Conservation (phyloP, 2,888 invertebrate genomes). For the Diogma glabrata region DNA sequence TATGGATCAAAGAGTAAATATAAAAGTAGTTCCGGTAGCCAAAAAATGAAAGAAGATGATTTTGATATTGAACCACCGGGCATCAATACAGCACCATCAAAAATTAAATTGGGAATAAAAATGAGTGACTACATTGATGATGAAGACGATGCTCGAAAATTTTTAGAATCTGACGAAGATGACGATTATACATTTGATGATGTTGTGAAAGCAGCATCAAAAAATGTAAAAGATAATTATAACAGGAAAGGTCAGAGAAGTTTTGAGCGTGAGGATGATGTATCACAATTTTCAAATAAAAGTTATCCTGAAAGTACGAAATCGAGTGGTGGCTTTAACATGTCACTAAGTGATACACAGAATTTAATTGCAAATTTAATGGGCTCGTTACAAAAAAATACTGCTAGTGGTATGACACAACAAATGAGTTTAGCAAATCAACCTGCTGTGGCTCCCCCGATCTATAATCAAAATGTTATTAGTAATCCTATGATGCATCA, state of each 20-base stretch:
- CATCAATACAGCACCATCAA: constrained; percentile 16
- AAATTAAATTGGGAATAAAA: constrained; percentile 12
- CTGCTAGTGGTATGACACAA: constrained; percentile 18
- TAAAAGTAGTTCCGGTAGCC: constrained; percentile 37
- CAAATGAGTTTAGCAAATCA: constrained; percentile 12
- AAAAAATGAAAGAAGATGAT: constrained; percentile 25
- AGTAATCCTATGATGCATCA: background rate
- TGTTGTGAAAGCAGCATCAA: constrained; percentile 63
- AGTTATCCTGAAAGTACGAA: constrained; percentile 22
- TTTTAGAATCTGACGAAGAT: constrained; percentile 52
- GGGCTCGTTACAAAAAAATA: constrained; percentile 41
- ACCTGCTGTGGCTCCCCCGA: constrained; percentile 4
- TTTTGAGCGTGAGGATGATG: constrained; percentile 25
- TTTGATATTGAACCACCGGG: constrained; percentile 15
- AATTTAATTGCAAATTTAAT: constrained; percentile 51
- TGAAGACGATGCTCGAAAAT: constrained; percentile 23
- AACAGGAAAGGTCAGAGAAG: constrained; percentile 29
- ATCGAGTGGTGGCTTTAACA: constrained; percentile 20
- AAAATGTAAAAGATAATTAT: constrained; percentile 56
- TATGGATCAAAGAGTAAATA: constrained; percentile 40
- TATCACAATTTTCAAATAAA: constrained; percentile 26
- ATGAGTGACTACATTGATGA: constrained; percentile 20
- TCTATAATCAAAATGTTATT: constrained; percentile 12
- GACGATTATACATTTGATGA: constrained; percentile 79
- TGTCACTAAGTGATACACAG: constrained; percentile 44